Evolutionary conservation across 2,113 vertebrate species (phyloP).

Genomic region (Murina feae): DNA sequence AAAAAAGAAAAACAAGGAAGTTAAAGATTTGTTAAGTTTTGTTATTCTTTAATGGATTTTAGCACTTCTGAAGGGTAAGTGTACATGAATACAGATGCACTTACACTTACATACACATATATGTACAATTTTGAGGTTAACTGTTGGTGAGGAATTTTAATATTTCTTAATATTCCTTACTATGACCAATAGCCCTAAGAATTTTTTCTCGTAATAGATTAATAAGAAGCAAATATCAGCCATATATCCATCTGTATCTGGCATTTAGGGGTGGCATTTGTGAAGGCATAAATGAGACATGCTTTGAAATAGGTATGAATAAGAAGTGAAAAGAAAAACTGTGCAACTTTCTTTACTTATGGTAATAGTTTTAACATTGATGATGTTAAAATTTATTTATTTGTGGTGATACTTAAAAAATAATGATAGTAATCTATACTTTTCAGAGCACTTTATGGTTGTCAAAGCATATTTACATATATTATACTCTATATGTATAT

Average conservation of each 20-base stretch:
- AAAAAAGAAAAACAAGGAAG: not conserved
- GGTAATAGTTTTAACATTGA: constrained; percentile 73
- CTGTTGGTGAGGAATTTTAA: not conserved
- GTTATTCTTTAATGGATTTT: not conserved
- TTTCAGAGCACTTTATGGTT: constrained; percentile 48
- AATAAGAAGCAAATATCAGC: not conserved
- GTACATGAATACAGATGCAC: not conserved
- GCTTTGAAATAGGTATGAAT: constrained; percentile 8
- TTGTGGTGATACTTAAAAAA: constrained; percentile 75
- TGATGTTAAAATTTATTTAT: constrained; percentile 72
- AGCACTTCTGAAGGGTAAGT: not conserved
- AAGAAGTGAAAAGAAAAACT: constrained; percentile 48
- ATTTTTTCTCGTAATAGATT: not conserved
- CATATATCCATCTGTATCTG: not conserved
- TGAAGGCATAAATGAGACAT: constrained; percentile 15
- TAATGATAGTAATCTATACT: constrained; percentile 68
- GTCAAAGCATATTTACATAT: constrained; percentile 67
- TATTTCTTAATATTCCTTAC: constrained; percentile 4
- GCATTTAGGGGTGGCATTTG: not conserved
- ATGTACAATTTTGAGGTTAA: not conserved
- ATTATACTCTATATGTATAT: constrained; percentile 68
- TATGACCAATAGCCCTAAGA: not conserved
- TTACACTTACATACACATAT: not conserved
- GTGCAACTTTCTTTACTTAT: constrained; percentile 64
- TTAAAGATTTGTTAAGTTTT: not conserved